Evolutionary conservation across 2,888 invertebrate genomes (phyloP).

Genomic region (Leptinotarsa rubiginosa): DNA sequence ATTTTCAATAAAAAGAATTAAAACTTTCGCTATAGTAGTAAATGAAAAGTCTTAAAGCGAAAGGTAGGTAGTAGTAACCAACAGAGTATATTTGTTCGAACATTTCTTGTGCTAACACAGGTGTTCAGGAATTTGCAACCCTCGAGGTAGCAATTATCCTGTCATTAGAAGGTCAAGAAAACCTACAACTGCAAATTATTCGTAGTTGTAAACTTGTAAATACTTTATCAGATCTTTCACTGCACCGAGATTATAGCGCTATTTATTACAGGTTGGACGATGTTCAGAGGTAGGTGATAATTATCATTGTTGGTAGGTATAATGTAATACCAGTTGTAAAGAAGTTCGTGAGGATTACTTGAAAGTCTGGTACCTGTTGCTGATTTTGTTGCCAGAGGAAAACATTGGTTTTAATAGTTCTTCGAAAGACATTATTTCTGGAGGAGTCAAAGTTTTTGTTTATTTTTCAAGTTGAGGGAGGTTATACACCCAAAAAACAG

Average conservation of each 20-base stretch:
- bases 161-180: slow-evolving; percentile 8
- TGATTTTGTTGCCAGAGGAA: background rate
- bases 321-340: background rate
- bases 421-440: background rate
- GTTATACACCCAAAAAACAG: no score
- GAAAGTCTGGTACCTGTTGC: background rate
- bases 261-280: background rate
- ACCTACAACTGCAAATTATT: slow-evolving; percentile 7
- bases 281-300: background rate
- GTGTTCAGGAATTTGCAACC: background rate
- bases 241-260: slow-evolving; percentile 4
- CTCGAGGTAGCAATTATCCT: background rate
- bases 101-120: no score
- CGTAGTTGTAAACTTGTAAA: background rate
- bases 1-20: no score
- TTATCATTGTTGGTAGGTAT: background rate
- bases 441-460: no score
- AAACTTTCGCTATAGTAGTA: no score
- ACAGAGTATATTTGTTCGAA: no score
- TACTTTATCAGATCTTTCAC: slow-evolving; percentile 1
- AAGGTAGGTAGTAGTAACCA: no score
- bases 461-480: no score
- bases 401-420: background rate
- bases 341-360: background rate
- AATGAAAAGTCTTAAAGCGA: no score